Conservation (phyloP, 1,140 invertebrate genomes). For the Lordiphosa clarofinis region DNA sequence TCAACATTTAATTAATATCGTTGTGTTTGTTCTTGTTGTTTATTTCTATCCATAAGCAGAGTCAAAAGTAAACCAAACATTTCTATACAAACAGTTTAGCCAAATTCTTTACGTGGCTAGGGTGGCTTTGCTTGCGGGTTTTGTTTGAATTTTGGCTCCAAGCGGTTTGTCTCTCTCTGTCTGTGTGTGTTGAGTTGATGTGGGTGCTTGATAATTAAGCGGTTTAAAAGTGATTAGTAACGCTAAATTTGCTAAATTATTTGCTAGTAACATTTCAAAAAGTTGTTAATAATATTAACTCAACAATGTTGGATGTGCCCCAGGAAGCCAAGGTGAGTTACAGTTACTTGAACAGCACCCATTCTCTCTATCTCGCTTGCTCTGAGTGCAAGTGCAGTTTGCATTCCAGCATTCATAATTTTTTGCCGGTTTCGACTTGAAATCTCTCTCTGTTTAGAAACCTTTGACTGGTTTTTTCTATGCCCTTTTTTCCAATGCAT, state of each 20-base stretch:
- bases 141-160: constrained; percentile 3
- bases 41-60: constrained; percentile 14
- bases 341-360: not conserved
- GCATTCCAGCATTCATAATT: constrained; percentile 50
- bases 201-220: constrained; percentile 9
- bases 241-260: constrained; percentile 17
- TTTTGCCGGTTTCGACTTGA: constrained; percentile 37
- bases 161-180: not conserved
- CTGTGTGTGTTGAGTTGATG: not conserved
- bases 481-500: constrained; percentile 10
- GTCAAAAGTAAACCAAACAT: constrained; percentile 6
- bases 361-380: constrained; percentile 1
- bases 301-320: constrained; percentile 76
- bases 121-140: constrained; percentile 11
- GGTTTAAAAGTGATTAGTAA: constrained; percentile 21
- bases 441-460: constrained; percentile 17
- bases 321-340: constrained; percentile 70
- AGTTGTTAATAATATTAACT: constrained; percentile 4
- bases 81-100: constrained; percentile 25
- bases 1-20: constrained; percentile 54
- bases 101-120: constrained; percentile 34
- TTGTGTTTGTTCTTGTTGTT: constrained; percentile 40
- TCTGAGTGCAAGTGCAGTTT: constrained; percentile 25
- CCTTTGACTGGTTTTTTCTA: constrained; percentile 44
- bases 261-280: constrained; percentile 1